Conservation (phyloP, 2,888 invertebrate genomes). For the Drosophila cognata region DNA sequence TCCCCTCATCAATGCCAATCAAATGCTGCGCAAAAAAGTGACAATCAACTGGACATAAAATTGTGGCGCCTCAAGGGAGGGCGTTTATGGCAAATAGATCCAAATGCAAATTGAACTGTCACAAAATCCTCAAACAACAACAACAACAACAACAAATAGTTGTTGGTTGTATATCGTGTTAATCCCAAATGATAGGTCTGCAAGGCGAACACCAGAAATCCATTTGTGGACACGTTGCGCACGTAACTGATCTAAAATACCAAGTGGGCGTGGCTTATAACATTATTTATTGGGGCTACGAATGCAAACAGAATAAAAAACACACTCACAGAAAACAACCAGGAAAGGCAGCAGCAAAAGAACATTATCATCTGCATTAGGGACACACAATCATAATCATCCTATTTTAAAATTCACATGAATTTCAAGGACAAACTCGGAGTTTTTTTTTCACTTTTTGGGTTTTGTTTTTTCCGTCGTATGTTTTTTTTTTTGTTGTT, state of each 20-base stretch:
- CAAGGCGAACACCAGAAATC: constrained; percentile 23
- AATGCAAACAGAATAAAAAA: background rate
- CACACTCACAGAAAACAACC: background rate
- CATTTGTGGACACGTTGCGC: constrained; percentile 61
- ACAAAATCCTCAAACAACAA: constrained; percentile 17
- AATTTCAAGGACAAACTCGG: constrained; percentile 73
- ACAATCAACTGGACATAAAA: constrained; percentile 30
- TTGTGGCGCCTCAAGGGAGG: background rate
- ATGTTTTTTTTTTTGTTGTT: constrained; percentile 26
- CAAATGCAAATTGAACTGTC: constrained; percentile 58
- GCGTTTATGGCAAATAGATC: constrained; percentile 19
- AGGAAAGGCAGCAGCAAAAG: background rate
- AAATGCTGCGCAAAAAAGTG: constrained; percentile 20
- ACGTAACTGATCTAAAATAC: constrained; percentile 36
- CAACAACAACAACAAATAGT: constrained; percentile 5
- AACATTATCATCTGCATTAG: constrained; percentile 27
- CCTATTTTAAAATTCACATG: constrained; percentile 69
- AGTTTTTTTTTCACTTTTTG: constrained; percentile 12
- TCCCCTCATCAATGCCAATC: constrained; percentile 32
- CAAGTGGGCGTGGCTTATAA: constrained; percentile 36
- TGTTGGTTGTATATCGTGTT: constrained; percentile 1
- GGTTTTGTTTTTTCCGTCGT: background rate
- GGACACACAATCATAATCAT: constrained; percentile 21
- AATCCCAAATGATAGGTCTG: constrained; percentile 12
- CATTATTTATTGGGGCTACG: constrained; percentile 36